A percentile compares a stretch with the other conserved stretches of the same genome.
Conservation (phyloP, 2,797 vertebrate species). For the Lutjanus campechanus region DNA sequence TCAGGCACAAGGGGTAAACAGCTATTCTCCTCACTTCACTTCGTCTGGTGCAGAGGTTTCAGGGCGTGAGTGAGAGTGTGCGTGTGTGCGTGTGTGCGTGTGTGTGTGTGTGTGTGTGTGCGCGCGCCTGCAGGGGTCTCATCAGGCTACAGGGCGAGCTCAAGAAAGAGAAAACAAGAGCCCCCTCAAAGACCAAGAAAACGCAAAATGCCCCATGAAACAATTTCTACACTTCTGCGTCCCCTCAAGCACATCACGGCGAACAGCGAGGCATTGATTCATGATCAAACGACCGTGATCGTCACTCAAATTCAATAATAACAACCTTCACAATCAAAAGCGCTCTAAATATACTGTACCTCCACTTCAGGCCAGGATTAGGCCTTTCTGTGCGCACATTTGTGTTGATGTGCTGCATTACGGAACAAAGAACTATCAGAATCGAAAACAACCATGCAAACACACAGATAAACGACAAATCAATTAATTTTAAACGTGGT, state of each 20-base stretch:
- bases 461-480: slow-evolving; percentile 79
- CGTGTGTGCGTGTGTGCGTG: neutral
- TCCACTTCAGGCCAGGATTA: slow-evolving; percentile 84
- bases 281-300: slow-evolving; percentile 85
- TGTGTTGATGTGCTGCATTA: slow-evolving; percentile 81
- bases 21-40: slow-evolving; percentile 76
- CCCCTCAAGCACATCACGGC: slow-evolving; percentile 73
- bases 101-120: slow-evolving; percentile 16
- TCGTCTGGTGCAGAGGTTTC: slow-evolving; percentile 66
- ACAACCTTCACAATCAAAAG: slow-evolving; percentile 80
- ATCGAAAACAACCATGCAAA: slow-evolving; percentile 79
- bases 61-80: slow-evolving; percentile 51
- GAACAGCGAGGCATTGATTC: slow-evolving; percentile 81
- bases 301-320: slow-evolving; percentile 87
- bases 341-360: slow-evolving; percentile 81
- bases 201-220: slow-evolving; percentile 78
- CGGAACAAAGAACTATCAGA: slow-evolving; percentile 80
- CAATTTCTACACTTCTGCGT: slow-evolving; percentile 82
- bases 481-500: slow-evolving; percentile 76
- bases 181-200: slow-evolving; percentile 58
- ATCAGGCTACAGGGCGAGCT: slow-evolving; percentile 75
- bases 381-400: slow-evolving; percentile 79
- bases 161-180: slow-evolving; percentile 73
- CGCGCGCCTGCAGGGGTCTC: slow-evolving; percentile 73
- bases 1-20: slow-evolving; percentile 79